A percentile compares a stretch with the other conserved stretches of the same genome.
Evolutionary conservation across 2,113 vertebrate species (phyloP).

Genomic region (Oreotragus oreotragus): DNA sequence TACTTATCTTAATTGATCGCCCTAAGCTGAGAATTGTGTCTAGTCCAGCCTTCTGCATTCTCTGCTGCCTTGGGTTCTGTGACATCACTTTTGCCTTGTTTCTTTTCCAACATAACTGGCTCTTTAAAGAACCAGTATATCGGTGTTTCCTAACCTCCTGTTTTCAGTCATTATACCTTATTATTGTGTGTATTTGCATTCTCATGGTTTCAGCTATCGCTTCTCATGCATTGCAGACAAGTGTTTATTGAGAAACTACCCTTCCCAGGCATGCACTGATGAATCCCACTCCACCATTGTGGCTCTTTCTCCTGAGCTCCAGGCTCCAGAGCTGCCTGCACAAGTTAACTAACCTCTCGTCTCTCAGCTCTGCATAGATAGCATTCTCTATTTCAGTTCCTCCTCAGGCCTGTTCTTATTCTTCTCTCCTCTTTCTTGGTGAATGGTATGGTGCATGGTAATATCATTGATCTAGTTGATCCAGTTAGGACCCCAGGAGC

Average conservation of each 20-base stretch:
- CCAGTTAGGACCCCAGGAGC: not conserved
- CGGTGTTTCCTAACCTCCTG: not conserved
- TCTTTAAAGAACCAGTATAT: not conserved
- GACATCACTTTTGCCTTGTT: not conserved
- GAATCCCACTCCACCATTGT: not conserved
- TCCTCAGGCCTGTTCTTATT: not conserved
- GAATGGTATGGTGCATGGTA: not conserved
- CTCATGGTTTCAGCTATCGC: not conserved
- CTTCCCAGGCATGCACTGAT: not conserved
- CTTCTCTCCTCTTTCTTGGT: not conserved
- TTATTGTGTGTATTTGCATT: not conserved
- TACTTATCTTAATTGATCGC: slow-evolving; percentile 21
- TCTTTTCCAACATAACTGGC: not conserved
- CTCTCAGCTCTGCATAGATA: not conserved
- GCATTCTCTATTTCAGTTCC: not conserved
- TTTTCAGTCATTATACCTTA: not conserved
- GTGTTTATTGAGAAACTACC: not conserved
- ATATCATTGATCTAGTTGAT: not conserved
- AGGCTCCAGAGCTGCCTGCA: not conserved
- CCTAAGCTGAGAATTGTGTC: not conserved
- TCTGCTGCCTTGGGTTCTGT: not conserved
- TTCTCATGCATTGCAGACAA: not conserved
- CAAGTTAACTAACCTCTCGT: not conserved
- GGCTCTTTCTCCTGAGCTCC: not conserved
- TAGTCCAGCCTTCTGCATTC: not conserved